Conservation (phyloP, 2,113 vertebrate genomes). For the Pterophyllum scalare region DNA sequence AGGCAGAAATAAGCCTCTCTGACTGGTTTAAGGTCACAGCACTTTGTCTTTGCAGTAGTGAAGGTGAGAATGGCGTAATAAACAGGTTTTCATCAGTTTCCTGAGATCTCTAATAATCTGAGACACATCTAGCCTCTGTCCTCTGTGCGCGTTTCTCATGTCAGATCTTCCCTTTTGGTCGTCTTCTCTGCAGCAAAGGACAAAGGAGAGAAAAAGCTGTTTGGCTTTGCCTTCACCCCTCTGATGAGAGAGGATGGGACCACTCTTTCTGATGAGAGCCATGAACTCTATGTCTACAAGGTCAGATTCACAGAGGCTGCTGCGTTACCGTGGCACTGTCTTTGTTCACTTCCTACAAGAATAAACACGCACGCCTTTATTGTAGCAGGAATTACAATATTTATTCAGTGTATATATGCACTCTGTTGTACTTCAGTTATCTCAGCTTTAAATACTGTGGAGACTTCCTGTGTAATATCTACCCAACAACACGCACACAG, state of each 20-base stretch:
- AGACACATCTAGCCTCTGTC: background rate
- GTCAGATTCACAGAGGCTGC: conserved; percentile 67
- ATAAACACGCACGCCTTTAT: fast-evolving
- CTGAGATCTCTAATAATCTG: background rate
- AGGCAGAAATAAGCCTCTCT: background rate
- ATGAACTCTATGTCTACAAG: conserved; percentile 98
- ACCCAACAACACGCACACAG: no score
- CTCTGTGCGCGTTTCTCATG: fast-evolving
- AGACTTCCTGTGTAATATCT: no score
- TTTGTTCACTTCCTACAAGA: background rate
- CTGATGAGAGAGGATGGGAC: conserved; percentile 98
- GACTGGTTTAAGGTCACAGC: fast-evolving
- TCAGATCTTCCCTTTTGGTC: background rate
- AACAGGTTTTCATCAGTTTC: background rate
- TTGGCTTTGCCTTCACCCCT: conserved; percentile 95
- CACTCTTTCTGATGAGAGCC: conserved; percentile 93
- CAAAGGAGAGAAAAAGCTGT: conserved; percentile 98
- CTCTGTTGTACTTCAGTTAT: background rate
- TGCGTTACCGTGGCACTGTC: background rate
- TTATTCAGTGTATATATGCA: fast-evolving
- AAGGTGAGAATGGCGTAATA: no score
- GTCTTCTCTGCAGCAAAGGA: conserved; percentile 87
- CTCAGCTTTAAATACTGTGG: background rate
- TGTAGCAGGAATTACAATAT: background rate
- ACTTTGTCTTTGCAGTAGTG: background rate